Base-by-base conservation (phyloP, 2,113 vertebrate genomes). In the Danionella cerebrum region DNA sequence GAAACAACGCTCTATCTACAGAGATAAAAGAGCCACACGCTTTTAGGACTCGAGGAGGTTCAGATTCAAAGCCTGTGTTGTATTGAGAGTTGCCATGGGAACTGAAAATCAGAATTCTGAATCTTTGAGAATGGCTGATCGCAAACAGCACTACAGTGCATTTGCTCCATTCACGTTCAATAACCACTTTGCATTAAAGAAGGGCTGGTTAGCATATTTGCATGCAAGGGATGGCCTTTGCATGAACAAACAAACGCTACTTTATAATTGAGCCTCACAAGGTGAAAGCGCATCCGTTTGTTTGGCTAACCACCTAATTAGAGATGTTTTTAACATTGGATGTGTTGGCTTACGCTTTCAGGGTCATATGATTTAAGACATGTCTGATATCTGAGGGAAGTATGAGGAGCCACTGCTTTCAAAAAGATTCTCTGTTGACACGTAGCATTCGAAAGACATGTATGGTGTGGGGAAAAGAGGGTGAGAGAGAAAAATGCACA, bases 301-400 rank as follows among this genome's bases (percentile, higher is more conserved):
- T 25, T 58, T 2, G 3, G 2, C 14, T 9, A 14, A 38, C 45
- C 38, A 60, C 45, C 25, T 42, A 14, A 33, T 53, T n/a, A n/a
- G n/a, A n/a, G n/a, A n/a, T n/a, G n/a, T 13, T 41, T 63, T 44
- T 36, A 27, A 11, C 45, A 14, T 14, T 8, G 39, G 36, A 58
- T 54, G 29, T 5, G 7, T 8, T 6, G 6, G 19, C 52, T 5
- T n/a, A 44, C 42, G 55, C 60, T 77, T 82, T 81, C 80, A 81
- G 62, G 67, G 65, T 75, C n/a, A n/a, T 72, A 59, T 66, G 80
- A 80, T 80, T 38, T 38, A 36, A 36, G 31, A 82, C 84, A 80
- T 82, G 58, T 79, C 85, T 86, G 88, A 87, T 90, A 89, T 90
- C 89, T 90, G 88, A 87, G 85, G 83, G 75, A 78, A 78, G 80